Base-by-base conservation (phyloP, 1,140 invertebrate species). In the Drosophila bipectinata region DNA sequence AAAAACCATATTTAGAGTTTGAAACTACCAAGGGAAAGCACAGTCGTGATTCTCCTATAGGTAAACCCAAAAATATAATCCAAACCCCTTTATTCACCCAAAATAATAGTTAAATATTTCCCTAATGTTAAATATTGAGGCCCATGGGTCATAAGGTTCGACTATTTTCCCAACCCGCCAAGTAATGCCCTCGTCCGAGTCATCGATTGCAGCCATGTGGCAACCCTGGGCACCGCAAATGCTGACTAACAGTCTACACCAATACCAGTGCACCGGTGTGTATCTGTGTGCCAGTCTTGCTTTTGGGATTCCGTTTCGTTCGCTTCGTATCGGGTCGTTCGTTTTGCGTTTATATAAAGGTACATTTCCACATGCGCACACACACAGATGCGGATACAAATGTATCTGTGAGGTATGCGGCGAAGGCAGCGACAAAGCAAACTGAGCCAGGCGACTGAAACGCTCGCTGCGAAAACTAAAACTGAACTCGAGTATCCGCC, bases 291-390 rank as follows among this genome's bases (percentile, higher is more conserved):
- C 60, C 68, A 71, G 76, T 81, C 67, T 88, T 79, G 83, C 72
- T 88, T 88, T 88, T 88, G 83, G 83, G 83, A 88, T 88, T 88
- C 88, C 67, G 79, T 78, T 77, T 88, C 85, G 78, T 78, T 24
- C 80, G 57, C 34, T 52, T 59, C 57, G 80, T 77, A 77, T 64
- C 75, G 79, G 76, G 83, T 87, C 82, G 83, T 78, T 74, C 75
- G 72, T 75, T 76, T 76, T 76, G 44, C 66, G 79, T 87, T 88
- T 83, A 88, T 83, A 87, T 88, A 88, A 88, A 88, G 76, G 83
- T 88, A 88, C 76, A 82, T 82, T 87, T 87, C 79, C 83, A 88
- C 83, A 85, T 67, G 74, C 81, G 51, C 69, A 72, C 60, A 67
- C 52, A 53, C 58, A 63, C 10, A 61, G 18, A 57, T 26, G 74